Conservation (phyloP, 2,888 invertebrate species). For the Hipparchia semele region DNA sequence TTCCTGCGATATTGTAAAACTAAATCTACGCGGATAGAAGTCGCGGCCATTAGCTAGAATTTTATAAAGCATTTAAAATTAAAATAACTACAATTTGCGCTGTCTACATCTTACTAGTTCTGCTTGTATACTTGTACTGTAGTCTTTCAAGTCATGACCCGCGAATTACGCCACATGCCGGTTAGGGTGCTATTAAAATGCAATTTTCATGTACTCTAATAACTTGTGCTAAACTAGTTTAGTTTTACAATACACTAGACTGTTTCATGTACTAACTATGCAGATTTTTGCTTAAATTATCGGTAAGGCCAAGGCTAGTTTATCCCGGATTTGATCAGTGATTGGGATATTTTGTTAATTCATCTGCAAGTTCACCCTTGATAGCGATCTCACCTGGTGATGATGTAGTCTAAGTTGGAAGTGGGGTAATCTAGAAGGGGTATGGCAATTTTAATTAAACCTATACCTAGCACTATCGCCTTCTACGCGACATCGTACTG, state of each 20-base stretch:
- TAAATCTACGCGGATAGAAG: too few species aligned
- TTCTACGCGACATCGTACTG: too few species aligned
- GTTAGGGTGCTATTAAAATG: constrained; percentile 55
- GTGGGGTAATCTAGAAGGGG: too few species aligned
- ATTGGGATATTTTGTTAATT: not conserved
- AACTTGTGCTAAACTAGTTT: constrained; percentile 41
- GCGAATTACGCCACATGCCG: constrained; percentile 59
- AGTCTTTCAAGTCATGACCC: constrained; percentile 43
- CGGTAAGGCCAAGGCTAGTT: not conserved
- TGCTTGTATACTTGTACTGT: constrained; percentile 39
- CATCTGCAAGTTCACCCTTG: too few species aligned
- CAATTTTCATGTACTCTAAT: constrained; percentile 67
- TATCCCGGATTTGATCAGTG: not conserved
- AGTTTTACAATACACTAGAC: constrained; percentile 33
- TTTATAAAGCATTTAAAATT: not conserved
- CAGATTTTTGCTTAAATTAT: not conserved
- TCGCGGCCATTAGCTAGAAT: too few species aligned
- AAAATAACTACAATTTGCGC: constrained; percentile 20
- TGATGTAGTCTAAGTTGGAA: too few species aligned
- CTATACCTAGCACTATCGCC: too few species aligned
- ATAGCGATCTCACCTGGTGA: too few species aligned
- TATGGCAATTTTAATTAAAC: too few species aligned
- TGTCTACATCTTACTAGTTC: constrained; percentile 45
- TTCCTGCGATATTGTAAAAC: too few species aligned
- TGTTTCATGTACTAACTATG: constrained; percentile 9